Conservation (phyloP, 2,113 vertebrate species). For the Martes martes region DNA sequence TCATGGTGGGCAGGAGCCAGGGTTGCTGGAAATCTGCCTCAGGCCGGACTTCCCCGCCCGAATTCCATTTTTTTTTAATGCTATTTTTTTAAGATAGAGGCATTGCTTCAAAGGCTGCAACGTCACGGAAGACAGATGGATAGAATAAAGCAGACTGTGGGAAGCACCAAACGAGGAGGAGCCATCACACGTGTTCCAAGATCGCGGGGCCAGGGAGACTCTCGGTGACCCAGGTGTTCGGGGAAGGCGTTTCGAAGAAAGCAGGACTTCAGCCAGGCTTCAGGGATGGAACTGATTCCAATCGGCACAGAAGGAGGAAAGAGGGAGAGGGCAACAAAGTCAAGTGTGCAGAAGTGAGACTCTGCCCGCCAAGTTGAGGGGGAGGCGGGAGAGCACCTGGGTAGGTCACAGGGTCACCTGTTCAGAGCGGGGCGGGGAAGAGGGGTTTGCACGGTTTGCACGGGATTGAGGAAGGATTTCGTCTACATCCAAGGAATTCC, state of each 20-base stretch:
- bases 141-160: accelerated
- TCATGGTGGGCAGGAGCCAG: not conserved
- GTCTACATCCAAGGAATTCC: not conserved
- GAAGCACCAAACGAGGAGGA: not conserved
- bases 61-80: not conserved
- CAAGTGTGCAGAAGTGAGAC: not conserved
- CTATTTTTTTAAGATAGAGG: not conserved
- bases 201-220: accelerated
- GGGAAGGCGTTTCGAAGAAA: not conserved
- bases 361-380: not conserved
- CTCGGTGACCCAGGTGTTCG: not conserved
- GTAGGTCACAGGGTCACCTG: accelerated
- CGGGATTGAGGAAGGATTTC: not conserved
- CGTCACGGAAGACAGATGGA: not conserved
- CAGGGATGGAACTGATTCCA: too few relatives aligned
- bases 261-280: not conserved
- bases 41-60: accelerated
- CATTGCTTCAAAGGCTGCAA: not conserved
- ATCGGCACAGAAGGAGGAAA: not conserved
- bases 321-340: too few relatives aligned
- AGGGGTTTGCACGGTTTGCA: too few relatives aligned
- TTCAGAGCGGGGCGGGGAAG: not conserved
- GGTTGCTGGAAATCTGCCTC: too few relatives aligned
- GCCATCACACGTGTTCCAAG: not conserved
- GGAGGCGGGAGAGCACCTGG: accelerated